Evolutionary conservation across 2,113 vertebrate species (phyloP), one percentile per base, ranked within the genome.

Genomic region (Podilymbus podiceps): DNA sequence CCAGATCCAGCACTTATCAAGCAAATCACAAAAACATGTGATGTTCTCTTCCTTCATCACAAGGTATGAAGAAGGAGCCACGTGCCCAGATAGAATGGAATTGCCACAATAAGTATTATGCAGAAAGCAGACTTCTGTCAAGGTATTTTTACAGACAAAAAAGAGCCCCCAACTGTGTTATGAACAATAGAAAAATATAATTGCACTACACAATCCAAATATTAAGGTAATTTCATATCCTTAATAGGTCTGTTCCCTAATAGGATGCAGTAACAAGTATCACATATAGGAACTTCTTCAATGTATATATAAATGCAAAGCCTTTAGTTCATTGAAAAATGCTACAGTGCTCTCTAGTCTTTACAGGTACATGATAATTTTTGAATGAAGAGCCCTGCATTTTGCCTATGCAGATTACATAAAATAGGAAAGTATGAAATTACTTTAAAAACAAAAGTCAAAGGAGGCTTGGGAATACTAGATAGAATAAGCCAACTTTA

Each of bases 1-100:
- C 86, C 85, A 84, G 72, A 93, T 93, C 79, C 77, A 94, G 78
- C 60, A 89, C 85, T 95, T 84, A 87, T 56, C 73, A 86, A 80
- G 84, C 74, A 85, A 68, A 93, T 84, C 5, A 5, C 92, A 89
- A 38, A 38, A 38, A 80, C 72, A 85, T 64, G 60, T 69, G 89
- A 95, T 16, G 59, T 79, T 85, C 75, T 88, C 55, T 89, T 94
- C 83, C 76, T 95, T 83, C 92, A 84, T 71, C 86, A 87, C 50
- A 85, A 91, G 85, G 59, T 74, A 90, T 49, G 62, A 92, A 90
- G 77, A 88, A 79, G 75, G 35, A 91, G 50, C 83, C 73, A 86
- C 72, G 55, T 66, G 62, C 44, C 55, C 28, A 20, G 62, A 77
- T 30, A 82, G 78, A 94, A 88, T 64, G 30, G 38, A 91, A 84